A percentile compares a stretch with the other conserved stretches of the same genome.
Evolutionary conservation across 2,113 vertebrate species (phyloP).

Genomic region (Sialia sialis): DNA sequence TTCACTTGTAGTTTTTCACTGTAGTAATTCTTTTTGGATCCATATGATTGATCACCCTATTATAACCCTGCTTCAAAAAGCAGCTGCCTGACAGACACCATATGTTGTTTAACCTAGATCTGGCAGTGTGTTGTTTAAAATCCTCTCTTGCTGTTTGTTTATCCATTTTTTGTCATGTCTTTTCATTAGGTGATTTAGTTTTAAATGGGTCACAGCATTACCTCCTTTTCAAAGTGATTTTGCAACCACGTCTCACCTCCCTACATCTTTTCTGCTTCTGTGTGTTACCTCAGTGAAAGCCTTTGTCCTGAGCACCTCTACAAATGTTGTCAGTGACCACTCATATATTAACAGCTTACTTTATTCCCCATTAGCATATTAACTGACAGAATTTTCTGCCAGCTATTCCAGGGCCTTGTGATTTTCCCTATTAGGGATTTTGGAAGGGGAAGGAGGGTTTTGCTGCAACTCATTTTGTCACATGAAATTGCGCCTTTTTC

Average conservation of each 20-base stretch:
- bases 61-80: background rate
- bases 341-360: background rate
- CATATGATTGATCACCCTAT: background rate
- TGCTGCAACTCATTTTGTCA: background rate
- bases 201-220: background rate
- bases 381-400: background rate
- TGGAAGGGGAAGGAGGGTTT: background rate
- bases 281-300: background rate
- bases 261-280: fast-evolving
- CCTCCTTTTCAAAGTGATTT: background rate
- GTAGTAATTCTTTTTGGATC: background rate
- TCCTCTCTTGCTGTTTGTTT: background rate
- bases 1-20: background rate
- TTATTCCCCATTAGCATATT: background rate
- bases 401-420: background rate
- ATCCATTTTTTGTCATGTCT: background rate
- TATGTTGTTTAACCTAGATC: slow-evolving; percentile 27
- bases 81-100: background rate
- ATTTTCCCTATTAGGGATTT: background rate
- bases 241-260: background rate
- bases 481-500: background rate
- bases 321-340: background rate
- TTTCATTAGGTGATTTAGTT: background rate
- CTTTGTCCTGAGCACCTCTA: background rate
- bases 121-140: background rate